These are phyloP conservation scores for Tachypleus tridentatus DNA, from an alignment of 1,140 invertebrate species.

Conservation along the genomic window DNA sequence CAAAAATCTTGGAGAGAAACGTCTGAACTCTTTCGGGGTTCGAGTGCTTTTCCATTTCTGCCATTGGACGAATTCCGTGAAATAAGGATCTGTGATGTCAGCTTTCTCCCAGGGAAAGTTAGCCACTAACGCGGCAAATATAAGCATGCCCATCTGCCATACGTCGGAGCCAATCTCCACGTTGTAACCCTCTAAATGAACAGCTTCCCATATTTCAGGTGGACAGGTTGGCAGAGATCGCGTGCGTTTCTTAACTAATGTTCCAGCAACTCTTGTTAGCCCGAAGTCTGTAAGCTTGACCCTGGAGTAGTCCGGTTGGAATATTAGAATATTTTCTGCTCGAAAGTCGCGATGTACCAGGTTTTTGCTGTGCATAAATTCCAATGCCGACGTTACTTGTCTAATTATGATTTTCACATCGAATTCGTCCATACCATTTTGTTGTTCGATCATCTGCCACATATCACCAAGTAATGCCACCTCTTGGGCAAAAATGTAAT, in stretches of 20 bases:
- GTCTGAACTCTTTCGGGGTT: conserved; percentile 47
- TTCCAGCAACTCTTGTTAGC: conserved; percentile 55
- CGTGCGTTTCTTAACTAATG: conserved; percentile 44
- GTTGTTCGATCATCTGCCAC: conserved; percentile 24
- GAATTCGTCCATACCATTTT: conserved; percentile 31
- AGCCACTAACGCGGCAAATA: conserved; percentile 84
- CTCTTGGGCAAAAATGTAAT: conserved; percentile 52
- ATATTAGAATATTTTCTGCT: conserved; percentile 35
- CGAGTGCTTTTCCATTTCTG: conserved; percentile 54
- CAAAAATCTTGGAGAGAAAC: conserved; percentile 49
- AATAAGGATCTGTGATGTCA: conserved; percentile 41
- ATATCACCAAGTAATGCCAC: conserved; percentile 79
- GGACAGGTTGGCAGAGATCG: conserved; percentile 39
- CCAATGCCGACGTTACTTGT: conserved; percentile 73
- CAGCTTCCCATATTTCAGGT: conserved; percentile 75
- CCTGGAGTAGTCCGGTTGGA: conserved; percentile 31
- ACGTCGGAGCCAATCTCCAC: conserved; percentile 76
- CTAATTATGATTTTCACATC: conserved; percentile 35
- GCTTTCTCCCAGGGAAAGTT: conserved; percentile 94
- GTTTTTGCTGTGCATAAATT: conserved; percentile 81
- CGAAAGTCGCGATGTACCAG: conserved; percentile 76
- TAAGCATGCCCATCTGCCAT: conserved; percentile 87
- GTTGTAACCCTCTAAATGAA: conserved; percentile 61
- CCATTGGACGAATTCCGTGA: conserved; percentile 52
- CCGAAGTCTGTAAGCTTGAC: conserved; percentile 96